Evolutionary conservation across 2,797 vertebrate species (phyloP), one percentile per base, ranked within the genome.

Genomic region (Mus spretus): DNA sequence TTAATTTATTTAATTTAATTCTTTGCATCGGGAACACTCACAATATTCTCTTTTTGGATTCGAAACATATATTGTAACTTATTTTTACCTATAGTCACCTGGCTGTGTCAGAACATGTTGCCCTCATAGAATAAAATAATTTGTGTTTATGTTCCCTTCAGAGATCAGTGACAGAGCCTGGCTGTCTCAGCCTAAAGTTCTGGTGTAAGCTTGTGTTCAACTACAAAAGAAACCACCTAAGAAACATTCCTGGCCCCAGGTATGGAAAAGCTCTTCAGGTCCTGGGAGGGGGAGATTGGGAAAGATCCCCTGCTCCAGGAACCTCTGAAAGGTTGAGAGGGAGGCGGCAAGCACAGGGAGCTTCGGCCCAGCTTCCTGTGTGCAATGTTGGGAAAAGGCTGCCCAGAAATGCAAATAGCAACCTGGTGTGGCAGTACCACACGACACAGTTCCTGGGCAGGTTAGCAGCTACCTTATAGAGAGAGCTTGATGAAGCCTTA

Each of bases 331-430:
- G 34, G 70, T 0, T 79, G 75, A 83, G 37, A 11, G n/a, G 3
- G 8, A 12, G 0, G 1, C 3, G 1, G 37, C 24, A 53, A 40
- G 40, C 40, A 19, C 1, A 1, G 50, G 44, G 9, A 53, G 22
- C 12, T 12, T 22, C 28, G 7, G 26, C 53, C 55, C 85, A 75
- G 61, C 61, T 84, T 96, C 78, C 81, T 40, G 20, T 24, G n/a
- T 53, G 61, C 70, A 59, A 87, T 1, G 7, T n/a, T 24, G 10
- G 37, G 78, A 28, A 47, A 13, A 14, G 22, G 53, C 1, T 0
- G 1, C 61, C 6, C 67, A 13, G 11, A 6, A 81, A 2, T 59
- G 72, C 40, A 79, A 31, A 57, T 6, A 34, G 79, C 0, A 3
- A 28, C 53, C 61, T 57, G 50, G 17, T 47, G 37, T 40, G 72